Base-by-base conservation (phyloP, 2,888 invertebrate species). In the Masnerella sp. region DNA sequence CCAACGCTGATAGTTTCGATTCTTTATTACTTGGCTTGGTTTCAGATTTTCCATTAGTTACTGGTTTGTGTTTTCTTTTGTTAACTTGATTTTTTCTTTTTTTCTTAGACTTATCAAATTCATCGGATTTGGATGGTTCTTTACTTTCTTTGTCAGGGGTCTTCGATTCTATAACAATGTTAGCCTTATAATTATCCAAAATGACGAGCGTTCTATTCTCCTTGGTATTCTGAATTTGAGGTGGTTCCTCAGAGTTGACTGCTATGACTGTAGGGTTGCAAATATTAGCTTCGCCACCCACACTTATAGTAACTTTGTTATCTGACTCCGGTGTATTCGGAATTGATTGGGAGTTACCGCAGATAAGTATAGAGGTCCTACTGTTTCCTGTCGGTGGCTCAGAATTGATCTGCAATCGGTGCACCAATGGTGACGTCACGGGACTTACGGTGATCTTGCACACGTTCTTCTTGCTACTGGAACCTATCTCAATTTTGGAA, bases 331-430 rank as follows among this genome's bases (percentile, higher is more conserved):
- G 77, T 75, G 4, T 62, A 32, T 36, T 47, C 18, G 17, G 65
- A 5, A 71, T 72, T 34, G 76, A 74, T 3, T 62, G 47, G 2
- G 54, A 14, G 18, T 85, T 82, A 1, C 83, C 81, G 38, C 85
- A 85, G 14, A 87, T 85, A n/a, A 85, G 58, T 17, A 94, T 85
- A 15, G 86, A 88, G 90, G 94, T 88, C 91, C 93, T 84, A 91
- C 92, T 54, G 91, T 93, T 83, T 89, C 93, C 82, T 88, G 92
- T 88, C 80, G 79, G 80, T 64, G 28, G 36, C 11, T 73, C 64
- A n/a, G 78, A 80, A 4, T 81, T 82, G 5, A 88, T 81, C 40
- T 85, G 85, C 4, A 88, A 70, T 42, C 87, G 82, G 74, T 88
- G 88, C n/a, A 88, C 82, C 43, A 85, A 8, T 18, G 85, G 85